Percentiles rank a stretch among this genome's conserved stretches.
phyloP scores from a whole-genome alignment of 1,140 invertebrate species.

The Yoshiicerus persimilis region DNA sequence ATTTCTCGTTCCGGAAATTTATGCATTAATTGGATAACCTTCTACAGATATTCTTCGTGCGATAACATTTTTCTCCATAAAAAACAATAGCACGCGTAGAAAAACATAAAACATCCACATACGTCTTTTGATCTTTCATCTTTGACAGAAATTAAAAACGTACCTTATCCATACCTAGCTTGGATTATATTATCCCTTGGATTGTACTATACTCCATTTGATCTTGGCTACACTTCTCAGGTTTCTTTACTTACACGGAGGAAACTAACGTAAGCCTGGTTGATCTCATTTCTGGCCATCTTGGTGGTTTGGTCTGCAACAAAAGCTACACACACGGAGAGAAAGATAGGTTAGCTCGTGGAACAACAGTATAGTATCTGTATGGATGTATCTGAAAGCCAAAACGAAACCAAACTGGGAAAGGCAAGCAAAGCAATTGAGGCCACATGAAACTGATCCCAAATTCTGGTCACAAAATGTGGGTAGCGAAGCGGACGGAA shows the following conservation, averaged over 20 bases:
- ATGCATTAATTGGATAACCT: too few relatives aligned
- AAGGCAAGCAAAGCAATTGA: not conserved
- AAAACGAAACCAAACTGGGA: not conserved
- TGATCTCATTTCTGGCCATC: not conserved
- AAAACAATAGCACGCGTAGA: not conserved
- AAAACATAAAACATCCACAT: too few relatives aligned
- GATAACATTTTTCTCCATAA: too few relatives aligned
- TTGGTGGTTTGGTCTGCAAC: not conserved
- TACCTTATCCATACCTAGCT: not conserved
- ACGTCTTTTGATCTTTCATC: not conserved
- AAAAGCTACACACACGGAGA: not conserved
- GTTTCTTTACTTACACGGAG: conserved; percentile 2
- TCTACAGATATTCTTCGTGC: too few relatives aligned
- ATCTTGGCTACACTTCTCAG: not conserved
- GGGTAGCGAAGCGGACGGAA: not conserved
- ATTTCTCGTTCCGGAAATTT: too few relatives aligned
- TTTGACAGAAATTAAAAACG: not conserved
- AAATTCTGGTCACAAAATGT: conserved; percentile 17
- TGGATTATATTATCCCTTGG: too few relatives aligned
- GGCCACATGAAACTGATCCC: not conserved
- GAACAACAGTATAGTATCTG: not conserved
- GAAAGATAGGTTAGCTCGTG: not conserved
- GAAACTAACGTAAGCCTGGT: not conserved
- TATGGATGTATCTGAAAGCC: not conserved
- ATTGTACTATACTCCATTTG: not conserved